Conservation (phyloP, 2,797 vertebrate species). For the Pampus argenteus region DNA sequence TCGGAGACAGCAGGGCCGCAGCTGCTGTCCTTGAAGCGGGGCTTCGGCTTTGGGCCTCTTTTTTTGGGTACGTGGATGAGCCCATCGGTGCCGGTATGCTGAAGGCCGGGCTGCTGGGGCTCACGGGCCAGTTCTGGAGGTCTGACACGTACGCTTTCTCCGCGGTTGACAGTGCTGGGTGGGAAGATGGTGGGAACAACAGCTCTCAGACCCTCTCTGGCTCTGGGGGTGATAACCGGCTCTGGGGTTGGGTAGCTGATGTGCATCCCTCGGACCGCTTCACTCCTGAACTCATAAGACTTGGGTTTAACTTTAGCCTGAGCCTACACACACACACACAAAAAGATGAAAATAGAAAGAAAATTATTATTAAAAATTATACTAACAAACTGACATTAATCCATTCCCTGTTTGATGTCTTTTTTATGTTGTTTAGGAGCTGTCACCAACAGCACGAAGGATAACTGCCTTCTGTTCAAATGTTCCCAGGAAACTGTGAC, state of each 20-base stretch:
- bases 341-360: not conserved
- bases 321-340: slow-evolving; percentile 88
- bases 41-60: slow-evolving; percentile 91
- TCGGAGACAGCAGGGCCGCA: slow-evolving; percentile 68
- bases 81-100: slow-evolving; percentile 61
- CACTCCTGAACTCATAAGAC: slow-evolving; percentile 94
- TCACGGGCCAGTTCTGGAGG: slow-evolving; percentile 82
- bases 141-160: slow-evolving; percentile 81
- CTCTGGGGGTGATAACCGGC: slow-evolving; percentile 88
- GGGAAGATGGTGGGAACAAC: slow-evolving; percentile 91
- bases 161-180: slow-evolving; percentile 87
- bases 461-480: too few species aligned
- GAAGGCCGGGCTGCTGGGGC: slow-evolving; percentile 66
- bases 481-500: too few species aligned
- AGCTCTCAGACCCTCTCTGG: slow-evolving; percentile 93
- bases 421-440: too few species aligned
- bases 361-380: not conserved
- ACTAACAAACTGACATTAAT: not conserved
- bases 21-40: slow-evolving; percentile 84
- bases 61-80: slow-evolving; percentile 86
- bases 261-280: slow-evolving; percentile 89
- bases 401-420: too few species aligned
- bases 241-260: slow-evolving; percentile 90
- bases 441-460: too few species aligned
- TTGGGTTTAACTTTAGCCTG: slow-evolving; percentile 93